These are phyloP conservation scores for Drymodes brunneopygia DNA, from an alignment of 2,113 vertebrate species.

Conservation along the genomic window DNA sequence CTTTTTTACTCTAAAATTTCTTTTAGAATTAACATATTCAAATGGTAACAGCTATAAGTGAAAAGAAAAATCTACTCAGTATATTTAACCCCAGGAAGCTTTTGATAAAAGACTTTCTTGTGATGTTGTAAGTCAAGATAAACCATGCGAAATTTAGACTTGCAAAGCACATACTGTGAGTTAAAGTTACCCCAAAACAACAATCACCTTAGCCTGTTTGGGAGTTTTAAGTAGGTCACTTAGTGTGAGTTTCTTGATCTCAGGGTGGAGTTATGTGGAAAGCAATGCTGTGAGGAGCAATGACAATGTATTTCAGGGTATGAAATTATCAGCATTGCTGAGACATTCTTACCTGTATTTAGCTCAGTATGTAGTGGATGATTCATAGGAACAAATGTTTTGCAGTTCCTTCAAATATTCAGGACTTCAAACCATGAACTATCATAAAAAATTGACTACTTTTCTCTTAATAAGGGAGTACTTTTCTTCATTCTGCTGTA, in stretches of 20 bases:
- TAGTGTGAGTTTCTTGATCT: background rate
- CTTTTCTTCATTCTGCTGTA: background rate
- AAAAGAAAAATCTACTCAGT: background rate
- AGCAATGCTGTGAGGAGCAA: background rate
- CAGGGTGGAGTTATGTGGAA: background rate
- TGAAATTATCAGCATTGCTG: background rate
- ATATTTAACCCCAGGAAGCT: background rate
- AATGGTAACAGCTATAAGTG: background rate
- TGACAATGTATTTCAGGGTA: background rate
- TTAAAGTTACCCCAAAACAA: background rate
- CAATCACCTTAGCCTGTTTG: background rate
- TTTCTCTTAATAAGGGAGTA: background rate
- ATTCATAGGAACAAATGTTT: background rate
- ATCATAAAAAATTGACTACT: background rate
- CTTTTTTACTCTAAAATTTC: background rate
- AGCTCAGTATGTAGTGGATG: background rate
- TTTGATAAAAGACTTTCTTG: background rate
- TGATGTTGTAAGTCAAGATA: background rate
- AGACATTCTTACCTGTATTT: background rate
- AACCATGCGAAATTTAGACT: background rate
- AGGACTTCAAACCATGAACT: background rate
- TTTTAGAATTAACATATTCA: background rate
- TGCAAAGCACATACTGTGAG: background rate
- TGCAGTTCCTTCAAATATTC: background rate
- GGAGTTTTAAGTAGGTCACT: background rate